Percentiles rank a stretch among this genome's conserved stretches.
phyloP scores from a whole-genome alignment of 92 coral and sea anemone species.

The Pocillopora grandis region DNA sequence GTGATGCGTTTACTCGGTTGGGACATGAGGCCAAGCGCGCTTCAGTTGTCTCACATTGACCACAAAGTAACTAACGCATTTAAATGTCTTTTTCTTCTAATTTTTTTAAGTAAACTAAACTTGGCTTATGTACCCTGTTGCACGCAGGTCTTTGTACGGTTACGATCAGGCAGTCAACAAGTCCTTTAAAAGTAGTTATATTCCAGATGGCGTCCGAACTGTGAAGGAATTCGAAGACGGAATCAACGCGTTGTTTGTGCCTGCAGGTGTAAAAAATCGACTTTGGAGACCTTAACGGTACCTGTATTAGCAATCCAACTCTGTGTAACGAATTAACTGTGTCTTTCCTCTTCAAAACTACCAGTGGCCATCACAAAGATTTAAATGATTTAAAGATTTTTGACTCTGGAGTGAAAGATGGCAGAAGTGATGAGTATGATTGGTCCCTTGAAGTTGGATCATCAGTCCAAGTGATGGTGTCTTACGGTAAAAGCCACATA shows the following conservation, averaged over 20 bases:
- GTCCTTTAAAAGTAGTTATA: not conserved
- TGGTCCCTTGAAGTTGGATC: not conserved
- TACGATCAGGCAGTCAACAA: constrained; percentile 11
- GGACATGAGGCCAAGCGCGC: too few species aligned
- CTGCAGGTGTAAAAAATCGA: constrained; percentile 11
- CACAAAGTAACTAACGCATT: too few species aligned
- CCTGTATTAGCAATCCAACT: constrained; percentile 15
- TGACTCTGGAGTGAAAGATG: constrained; percentile 13
- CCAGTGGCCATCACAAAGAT: too few species aligned
- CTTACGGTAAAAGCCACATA: too few species aligned
- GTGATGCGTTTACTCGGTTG: too few species aligned
- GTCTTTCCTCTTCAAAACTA: constrained; percentile 12
- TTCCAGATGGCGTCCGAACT: not conserved
- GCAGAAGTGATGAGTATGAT: not conserved
- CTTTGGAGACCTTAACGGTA: constrained; percentile 20
- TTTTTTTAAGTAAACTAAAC: not conserved
- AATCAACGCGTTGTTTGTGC: constrained; percentile 28
- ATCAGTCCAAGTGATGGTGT: too few species aligned
- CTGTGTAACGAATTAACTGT: constrained; percentile 17
- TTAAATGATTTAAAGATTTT: not conserved
- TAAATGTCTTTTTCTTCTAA: too few species aligned
- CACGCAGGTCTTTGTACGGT: constrained; percentile 8
- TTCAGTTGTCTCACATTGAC: too few species aligned
- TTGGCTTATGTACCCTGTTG: constrained; percentile 16
- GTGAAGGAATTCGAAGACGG: not conserved